Evolutionary conservation across 2,113 vertebrate species (phyloP), one percentile per base, ranked within the genome.

Genomic region (Hystrix cristata): DNA sequence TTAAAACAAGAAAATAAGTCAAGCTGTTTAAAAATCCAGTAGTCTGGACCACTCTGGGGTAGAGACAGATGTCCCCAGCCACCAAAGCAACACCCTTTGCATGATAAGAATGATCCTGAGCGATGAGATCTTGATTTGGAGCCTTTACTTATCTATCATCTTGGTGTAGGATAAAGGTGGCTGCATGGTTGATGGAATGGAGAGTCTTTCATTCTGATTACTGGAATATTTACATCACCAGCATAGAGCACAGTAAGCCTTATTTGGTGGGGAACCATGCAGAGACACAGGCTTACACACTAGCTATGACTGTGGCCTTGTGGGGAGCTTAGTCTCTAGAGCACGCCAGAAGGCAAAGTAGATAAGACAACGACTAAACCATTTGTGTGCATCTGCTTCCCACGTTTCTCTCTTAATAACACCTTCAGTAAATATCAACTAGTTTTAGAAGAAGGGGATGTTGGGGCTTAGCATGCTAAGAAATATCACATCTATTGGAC

Each of bases 361-460:
- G 62, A 25, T 76, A 90, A 81, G 55, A 71, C 3, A 89, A 51
- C 0, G 83, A 34, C 64, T 87, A 91, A 38, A 5, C 38, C 18
- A 46, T 48, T 14, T 74, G 10, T 25, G 7, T 43, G 25, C 16
- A 51, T 64, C 65, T n/a, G 11, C 34, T 48, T 94, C 38, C 55
- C 46, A 80, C 13, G n/a, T 59, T 86, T 92, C 88, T 84, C n/a
- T 83, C 31, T 59, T 62, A 51, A 11, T 31, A 87, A 71, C 12
- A 67, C 79, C 76, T 92, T 65, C 43, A 38, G 25, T 62, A 71
- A 87, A 95, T 62, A 83, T 55, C 51, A 81, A 25, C 57, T 91
- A 38, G 23, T 18, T 59, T 82, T 10, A 78, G 31, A 10, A 95
- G 23, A 87, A 90, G 38, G n/a, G 21, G 29, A n/a, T 55, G 25